Evolutionary conservation across 1,140 invertebrate genomes (phyloP).

Genomic region (Branchinecta lindahli): DNA sequence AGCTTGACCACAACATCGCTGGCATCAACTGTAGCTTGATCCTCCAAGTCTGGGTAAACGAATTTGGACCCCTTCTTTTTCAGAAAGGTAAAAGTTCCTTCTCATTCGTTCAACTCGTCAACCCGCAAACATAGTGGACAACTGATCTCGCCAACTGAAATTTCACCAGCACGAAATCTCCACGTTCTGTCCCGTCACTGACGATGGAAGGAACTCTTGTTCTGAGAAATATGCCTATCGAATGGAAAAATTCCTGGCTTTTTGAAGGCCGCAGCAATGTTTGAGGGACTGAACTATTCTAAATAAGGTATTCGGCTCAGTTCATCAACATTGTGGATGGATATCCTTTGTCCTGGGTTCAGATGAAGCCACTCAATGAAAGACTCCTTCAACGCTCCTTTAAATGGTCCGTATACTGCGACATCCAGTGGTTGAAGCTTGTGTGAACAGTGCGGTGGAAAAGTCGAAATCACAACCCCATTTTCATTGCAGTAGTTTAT

Average conservation of each 20-base stretch:
- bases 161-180: too few relatives aligned
- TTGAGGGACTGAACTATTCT: slow-evolving; percentile 13
- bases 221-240: slow-evolving; percentile 18
- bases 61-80: too few relatives aligned
- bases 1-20: too few relatives aligned
- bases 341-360: slow-evolving; percentile 23
- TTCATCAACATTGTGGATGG: slow-evolving; percentile 23
- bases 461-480: slow-evolving; percentile 35
- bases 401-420: slow-evolving; percentile 26
- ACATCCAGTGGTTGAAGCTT: slow-evolving; percentile 30
- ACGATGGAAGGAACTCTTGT: too few relatives aligned
- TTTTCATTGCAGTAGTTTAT: slow-evolving; percentile 36
- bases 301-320: slow-evolving; percentile 20
- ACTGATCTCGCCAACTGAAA: too few relatives aligned
- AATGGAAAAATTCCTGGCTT: slow-evolving; percentile 23
- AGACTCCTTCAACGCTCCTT: slow-evolving; percentile 28
- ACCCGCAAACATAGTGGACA: too few relatives aligned
- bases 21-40: too few relatives aligned
- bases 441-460: slow-evolving; percentile 28
- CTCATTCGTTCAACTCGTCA: too few relatives aligned
- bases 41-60: too few relatives aligned
- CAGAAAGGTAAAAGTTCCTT: too few relatives aligned
- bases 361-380: slow-evolving; percentile 23
- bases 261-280: slow-evolving; percentile 24
- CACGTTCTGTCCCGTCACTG: too few relatives aligned